Base-by-base conservation (phyloP, 2,797 vertebrate genomes). In the Gallinago nigripennis region DNA sequence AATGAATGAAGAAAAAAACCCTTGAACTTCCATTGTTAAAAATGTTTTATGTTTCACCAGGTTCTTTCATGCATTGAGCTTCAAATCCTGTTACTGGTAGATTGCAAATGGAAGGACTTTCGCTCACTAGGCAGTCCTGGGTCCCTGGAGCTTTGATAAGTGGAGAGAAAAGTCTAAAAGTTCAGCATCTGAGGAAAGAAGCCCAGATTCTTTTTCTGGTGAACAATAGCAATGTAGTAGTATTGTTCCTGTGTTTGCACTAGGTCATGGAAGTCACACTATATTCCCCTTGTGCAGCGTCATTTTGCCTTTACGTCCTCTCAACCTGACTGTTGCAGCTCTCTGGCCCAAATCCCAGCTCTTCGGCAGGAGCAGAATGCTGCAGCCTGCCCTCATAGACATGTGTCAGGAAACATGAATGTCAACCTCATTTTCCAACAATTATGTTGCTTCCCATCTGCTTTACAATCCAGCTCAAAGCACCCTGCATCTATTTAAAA, bases 301-400 rank as follows among this genome's bases (percentile, higher is more conserved):
- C 37, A 0, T 64, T 86, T 76, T 75, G 16, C 54, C 41, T 94
- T 65, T 54, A 25, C 1, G 2, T 87, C 53, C 72, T 63, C 82
- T 65, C 63, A 30, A 13, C 57, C 69, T 70, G 72, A 57, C 82
- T 89, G 10, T 48, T 48, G 82, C 39, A 76, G 72, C 58, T 79
- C n/a, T n/a, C 94, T 96, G 94, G 95, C 72, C 46, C 76, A 23
- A 66, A 41, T 86, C 92, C 79, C 87, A 82, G 75, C 53, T 64
- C 37, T 94, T 21, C 83, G 91, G 64, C 53, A 76, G 71, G 58
- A 90, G 86, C 66, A 95, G 94, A 60, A 28, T 51, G 72, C 58
- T 84, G 65, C 66, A 72, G 77, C 9, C 79, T 94, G 80, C 63
- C 87, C 76, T 63, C 1, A 0, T 48, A 31, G 30, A 30, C 39